Percentiles rank a stretch among this genome's conserved stretches.
Evolutionary conservation across 2,113 vertebrate genomes (phyloP).

Genomic region (Trichechus manatus): DNA sequence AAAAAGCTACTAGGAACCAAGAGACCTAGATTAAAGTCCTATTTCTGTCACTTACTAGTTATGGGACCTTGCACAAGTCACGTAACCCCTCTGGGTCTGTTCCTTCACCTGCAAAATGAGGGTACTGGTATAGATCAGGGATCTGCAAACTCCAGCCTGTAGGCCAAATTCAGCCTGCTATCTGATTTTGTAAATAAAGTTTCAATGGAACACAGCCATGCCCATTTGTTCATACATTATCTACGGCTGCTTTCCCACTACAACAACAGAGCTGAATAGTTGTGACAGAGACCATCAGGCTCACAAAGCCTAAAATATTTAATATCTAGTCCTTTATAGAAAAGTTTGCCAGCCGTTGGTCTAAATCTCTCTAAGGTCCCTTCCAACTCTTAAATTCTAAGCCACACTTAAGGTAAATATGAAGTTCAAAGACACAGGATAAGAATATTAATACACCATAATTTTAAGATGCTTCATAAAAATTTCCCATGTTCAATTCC

Average conservation of each 20-base stretch:
- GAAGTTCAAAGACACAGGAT: not conserved
- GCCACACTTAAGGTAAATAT: not conserved
- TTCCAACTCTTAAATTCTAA: constrained; percentile 46
- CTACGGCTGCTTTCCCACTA: no score
- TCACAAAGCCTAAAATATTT: constrained; percentile 39
- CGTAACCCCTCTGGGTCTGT: not conserved
- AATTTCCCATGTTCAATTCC: not conserved
- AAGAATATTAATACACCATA: not conserved
- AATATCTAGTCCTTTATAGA: not conserved
- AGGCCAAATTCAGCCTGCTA: not conserved
- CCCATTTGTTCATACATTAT: no score
- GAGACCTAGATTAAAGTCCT: not conserved
- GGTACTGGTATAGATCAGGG: not conserved
- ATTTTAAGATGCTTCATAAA: constrained; percentile 23
- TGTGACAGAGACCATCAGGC: no score
- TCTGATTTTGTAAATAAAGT: not conserved
- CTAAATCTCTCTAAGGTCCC: not conserved
- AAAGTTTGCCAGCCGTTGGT: not conserved
- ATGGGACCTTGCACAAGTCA: not conserved
- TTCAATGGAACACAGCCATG: no score
- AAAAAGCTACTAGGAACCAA: not conserved
- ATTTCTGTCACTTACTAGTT: not conserved
- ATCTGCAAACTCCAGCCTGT: not conserved
- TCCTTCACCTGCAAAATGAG: not conserved
- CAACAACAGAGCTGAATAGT: no score